Conservation (phyloP, 1,140 invertebrate genomes). For the Drosophila micromelanica region DNA sequence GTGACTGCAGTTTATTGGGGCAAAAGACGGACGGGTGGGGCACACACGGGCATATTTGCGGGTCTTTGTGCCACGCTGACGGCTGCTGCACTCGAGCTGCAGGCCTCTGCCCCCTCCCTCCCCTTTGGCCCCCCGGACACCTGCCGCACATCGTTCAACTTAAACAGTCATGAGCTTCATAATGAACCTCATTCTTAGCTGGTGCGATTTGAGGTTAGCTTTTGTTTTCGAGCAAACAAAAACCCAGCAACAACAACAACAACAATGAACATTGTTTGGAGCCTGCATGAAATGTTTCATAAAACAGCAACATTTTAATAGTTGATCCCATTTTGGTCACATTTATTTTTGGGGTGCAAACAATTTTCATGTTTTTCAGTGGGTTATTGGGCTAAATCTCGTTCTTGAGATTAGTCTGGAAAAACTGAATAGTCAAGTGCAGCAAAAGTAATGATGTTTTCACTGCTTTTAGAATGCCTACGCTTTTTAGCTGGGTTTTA, state of each 20-base stretch:
- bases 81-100: constrained; percentile 28
- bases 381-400: not conserved
- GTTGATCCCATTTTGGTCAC: too few relatives aligned
- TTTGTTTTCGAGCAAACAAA: constrained; percentile 32
- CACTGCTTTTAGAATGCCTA: not conserved
- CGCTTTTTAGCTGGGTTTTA: not conserved
- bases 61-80: constrained; percentile 18
- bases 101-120: not conserved
- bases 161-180: constrained; percentile 17
- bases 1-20: constrained; percentile 41
- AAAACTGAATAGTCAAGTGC: not conserved
- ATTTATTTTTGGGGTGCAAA: too few relatives aligned
- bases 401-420: too few relatives aligned
- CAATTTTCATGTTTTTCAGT: not conserved
- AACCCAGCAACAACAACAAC: constrained; percentile 22
- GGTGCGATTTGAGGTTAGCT: constrained; percentile 30
- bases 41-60: not conserved
- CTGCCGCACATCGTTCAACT: not conserved
- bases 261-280: constrained; percentile 16
- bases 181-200: constrained; percentile 45
- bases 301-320: not conserved
- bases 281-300: not conserved
- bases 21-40: not conserved
- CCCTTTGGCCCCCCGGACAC: constrained; percentile 16
- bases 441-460: not conserved